Percentiles rank a stretch among this genome's conserved stretches.
phyloP scores from a whole-genome alignment of 2,113 vertebrate species.

The Gavia stellata region DNA sequence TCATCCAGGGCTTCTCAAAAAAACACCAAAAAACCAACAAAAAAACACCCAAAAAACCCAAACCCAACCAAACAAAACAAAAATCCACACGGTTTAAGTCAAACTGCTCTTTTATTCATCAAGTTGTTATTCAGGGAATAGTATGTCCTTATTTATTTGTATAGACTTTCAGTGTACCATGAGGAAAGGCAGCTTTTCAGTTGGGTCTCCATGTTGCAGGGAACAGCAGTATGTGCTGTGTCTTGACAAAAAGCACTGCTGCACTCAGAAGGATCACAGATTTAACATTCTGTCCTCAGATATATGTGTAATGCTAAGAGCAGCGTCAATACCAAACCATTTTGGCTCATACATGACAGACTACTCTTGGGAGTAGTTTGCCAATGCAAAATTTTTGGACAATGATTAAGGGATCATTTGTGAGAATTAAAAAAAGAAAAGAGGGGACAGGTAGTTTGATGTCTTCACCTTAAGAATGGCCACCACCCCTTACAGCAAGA shows the following conservation, averaged over 20 bases:
- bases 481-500: not conserved
- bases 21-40: not conserved
- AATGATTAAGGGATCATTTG: not conserved
- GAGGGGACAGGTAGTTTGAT: not conserved
- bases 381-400: not conserved
- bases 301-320: not conserved
- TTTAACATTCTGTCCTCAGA: not conserved
- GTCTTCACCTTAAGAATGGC: not conserved
- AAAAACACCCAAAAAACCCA: too few species aligned
- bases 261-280: not conserved
- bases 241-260: not conserved
- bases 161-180: fast-evolving
- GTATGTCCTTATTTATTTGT: not conserved
- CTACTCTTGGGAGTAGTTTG: too few species aligned
- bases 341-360: not conserved
- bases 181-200: not conserved
- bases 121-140: not conserved
- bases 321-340: not conserved
- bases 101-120: not conserved
- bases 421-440: not conserved
- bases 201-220: not conserved
- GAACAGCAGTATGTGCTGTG: not conserved
- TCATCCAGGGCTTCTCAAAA: not conserved
- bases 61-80: not conserved
- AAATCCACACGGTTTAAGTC: not conserved